These are phyloP conservation scores for Hestina assimilis DNA, from an alignment of 1,140 invertebrate genomes.

Conservation along the genomic window DNA sequence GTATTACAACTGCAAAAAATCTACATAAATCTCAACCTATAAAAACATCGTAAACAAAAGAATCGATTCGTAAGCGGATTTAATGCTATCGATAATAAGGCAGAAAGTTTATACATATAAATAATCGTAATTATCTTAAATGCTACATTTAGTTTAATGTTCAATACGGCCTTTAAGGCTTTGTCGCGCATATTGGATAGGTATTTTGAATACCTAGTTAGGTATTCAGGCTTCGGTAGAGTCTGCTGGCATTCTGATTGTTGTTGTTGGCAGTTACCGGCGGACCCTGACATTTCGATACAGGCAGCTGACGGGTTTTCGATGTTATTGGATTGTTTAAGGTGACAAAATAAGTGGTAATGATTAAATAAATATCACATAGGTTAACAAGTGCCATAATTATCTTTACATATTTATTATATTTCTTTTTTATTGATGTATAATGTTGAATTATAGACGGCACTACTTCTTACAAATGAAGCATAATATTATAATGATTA, in stretches of 20 bases:
- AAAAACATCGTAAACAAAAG: background rate
- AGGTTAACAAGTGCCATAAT: slow-evolving; percentile 6
- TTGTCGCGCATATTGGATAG: slow-evolving; percentile 16
- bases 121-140: background rate
- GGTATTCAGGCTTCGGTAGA: slow-evolving; percentile 39
- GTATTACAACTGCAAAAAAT: too few species aligned
- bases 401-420: too few species aligned
- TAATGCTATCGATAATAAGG: too few species aligned
- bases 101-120: background rate
- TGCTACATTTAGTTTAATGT: slow-evolving; percentile 1
- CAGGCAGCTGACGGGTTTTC: slow-evolving; percentile 19
- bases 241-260: slow-evolving; percentile 56
- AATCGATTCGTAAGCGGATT: background rate
- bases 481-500: too few species aligned
- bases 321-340: slow-evolving; percentile 13
- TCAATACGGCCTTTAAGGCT: slow-evolving; percentile 16
- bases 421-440: too few species aligned
- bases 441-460: too few species aligned
- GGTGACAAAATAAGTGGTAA: slow-evolving; percentile 14
- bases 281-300: slow-evolving; percentile 70
- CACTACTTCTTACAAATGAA: too few species aligned
- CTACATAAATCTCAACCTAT: too few species aligned
- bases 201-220: slow-evolving; percentile 33
- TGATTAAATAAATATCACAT: slow-evolving; percentile 1
- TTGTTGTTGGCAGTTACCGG: slow-evolving; percentile 35